These are phyloP conservation scores for Cylindroiulus punctatus DNA, from an alignment of 2,888 invertebrate genomes.

Conservation along the genomic window DNA sequence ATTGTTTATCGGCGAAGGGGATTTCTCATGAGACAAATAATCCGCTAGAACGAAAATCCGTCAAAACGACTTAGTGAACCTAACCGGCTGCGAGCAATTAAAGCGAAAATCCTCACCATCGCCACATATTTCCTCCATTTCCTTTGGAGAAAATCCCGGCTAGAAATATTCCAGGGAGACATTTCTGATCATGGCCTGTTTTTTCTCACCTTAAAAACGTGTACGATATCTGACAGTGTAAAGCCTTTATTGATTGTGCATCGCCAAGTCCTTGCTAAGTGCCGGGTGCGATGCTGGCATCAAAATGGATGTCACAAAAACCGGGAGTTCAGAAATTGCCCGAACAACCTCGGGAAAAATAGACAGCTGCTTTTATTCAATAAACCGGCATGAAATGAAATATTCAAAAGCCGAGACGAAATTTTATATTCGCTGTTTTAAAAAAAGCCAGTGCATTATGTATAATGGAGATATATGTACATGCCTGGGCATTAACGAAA, in stretches of 20 bases:
- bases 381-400: conserved; percentile 3
- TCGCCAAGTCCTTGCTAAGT: neutral
- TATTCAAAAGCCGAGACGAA: neutral
- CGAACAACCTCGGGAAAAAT: neutral
- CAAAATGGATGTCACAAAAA: conserved; percentile 26
- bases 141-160: neutral
- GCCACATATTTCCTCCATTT: neutral
- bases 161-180: neutral
- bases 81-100: too few relatives aligned
- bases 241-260: conserved; percentile 28
- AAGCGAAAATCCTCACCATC: too few relatives aligned
- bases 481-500: too few relatives aligned
- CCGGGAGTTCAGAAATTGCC: neutral
- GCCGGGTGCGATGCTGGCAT: neutral
- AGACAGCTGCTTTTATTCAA: conserved; percentile 34
- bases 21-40: neutral
- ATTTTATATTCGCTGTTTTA: neutral
- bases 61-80: neutral
- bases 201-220: conserved; percentile 2
- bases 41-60: neutral
- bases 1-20: neutral
- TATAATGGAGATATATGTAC: neutral
- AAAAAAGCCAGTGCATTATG: neutral
- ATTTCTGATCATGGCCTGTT: neutral
- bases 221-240: conserved; percentile 26